Conservation (phyloP, 2,797 vertebrate genomes). For the Gouania willdenowi region DNA sequence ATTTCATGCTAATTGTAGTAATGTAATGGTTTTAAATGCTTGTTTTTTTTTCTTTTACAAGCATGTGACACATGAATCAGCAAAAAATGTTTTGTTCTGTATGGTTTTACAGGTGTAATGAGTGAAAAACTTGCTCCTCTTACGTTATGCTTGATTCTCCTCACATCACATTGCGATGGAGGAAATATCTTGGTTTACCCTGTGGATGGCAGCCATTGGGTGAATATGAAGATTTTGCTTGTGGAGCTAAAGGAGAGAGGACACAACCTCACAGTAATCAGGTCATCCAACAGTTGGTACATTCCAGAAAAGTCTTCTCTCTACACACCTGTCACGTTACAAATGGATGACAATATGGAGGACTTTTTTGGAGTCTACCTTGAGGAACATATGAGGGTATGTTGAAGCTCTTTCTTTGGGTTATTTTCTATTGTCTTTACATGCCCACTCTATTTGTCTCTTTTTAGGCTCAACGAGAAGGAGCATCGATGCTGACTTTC, state of each 20-base stretch:
- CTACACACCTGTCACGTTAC: conserved; percentile 51
- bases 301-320: conserved; percentile 59
- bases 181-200: conserved; percentile 70
- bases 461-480: conserved; percentile 42
- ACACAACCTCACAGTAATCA: conserved; percentile 64
- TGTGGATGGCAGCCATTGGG: conserved; percentile 71
- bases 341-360: neutral
- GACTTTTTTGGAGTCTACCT: conserved; percentile 44
- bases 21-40: too few relatives aligned
- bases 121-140: conserved; percentile 15
- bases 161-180: conserved; percentile 35
- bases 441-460: neutral
- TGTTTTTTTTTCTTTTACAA: too few relatives aligned
- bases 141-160: conserved; percentile 10
- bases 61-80: too few relatives aligned
- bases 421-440: neutral
- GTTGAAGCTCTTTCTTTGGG: neutral
- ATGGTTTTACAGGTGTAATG: neutral
- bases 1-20: too few relatives aligned
- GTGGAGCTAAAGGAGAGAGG: conserved; percentile 64
- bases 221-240: conserved; percentile 72
- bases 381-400: conserved; percentile 33
- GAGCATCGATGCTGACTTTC: conserved; percentile 37
- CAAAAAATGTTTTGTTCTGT: too few relatives aligned
- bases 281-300: conserved; percentile 56